Evolutionary conservation across 2,888 invertebrate species (phyloP), one percentile per base, ranked within the genome.

Genomic region (Andrena haemorrhoa): DNA sequence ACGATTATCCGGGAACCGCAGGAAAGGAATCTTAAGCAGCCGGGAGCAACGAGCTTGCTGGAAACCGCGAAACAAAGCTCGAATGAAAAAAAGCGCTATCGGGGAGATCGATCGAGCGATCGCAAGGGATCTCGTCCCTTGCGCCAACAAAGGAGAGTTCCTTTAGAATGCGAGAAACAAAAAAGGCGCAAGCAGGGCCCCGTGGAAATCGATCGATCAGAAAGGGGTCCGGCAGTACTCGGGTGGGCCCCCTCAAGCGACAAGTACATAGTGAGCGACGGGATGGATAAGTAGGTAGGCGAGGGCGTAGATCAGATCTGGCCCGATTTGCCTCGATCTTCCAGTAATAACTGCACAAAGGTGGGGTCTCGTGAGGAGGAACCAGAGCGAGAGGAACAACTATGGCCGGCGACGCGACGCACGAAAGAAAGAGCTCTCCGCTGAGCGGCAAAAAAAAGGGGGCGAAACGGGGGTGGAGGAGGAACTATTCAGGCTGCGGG

Each of bases 401-500:
- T 47, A 66, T 47, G 56, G 5, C 10, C 23, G 51, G 16, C 12
- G 31, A 58, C 29, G 56, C 56, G 56, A 29, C 61, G 51, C 12
- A n/a, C 68, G 68, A 33, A 63, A 66, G 63, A 77, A 66, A 60
- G 31, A 31, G 49, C 31, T 33, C 47, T 51, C 66, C 6, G 47
- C 16, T 20, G 10, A 71, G 56, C 53, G 33, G 63, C 72, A 77
- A 70, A 76, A 56, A 56, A 26, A 78, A 29, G 56, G 69, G 63
- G 64, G 66, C 56, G 61, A 29, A 12, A 41, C 51, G 35, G 64
- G 65, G 70, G 82, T 72, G 77, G 83, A 75, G 86, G 75, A 86
- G 85, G 83, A 88, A 85, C 89, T 91, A 93, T 93, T 93, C 88
- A 92, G 86, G 87, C 91, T 90, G 88, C 89, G 41, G 89, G 91